These are phyloP conservation scores for Dreissena polymorpha DNA, from an alignment of 1,140 invertebrate species.

Conservation along the genomic window DNA sequence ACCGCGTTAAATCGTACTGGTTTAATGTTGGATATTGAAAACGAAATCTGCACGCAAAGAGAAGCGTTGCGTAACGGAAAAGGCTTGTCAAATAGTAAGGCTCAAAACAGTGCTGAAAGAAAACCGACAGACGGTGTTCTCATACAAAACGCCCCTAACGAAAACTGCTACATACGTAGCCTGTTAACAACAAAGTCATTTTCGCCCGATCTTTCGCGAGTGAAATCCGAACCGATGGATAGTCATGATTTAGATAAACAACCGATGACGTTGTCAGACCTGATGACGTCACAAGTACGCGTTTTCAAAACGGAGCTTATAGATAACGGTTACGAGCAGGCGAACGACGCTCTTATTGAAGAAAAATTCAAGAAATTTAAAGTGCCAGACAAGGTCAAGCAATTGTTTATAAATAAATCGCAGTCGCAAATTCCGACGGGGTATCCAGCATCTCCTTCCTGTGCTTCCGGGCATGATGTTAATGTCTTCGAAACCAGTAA, in stretches of 20 bases:
- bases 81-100: background rate
- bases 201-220: no score
- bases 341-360: background rate
- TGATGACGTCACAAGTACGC: no score
- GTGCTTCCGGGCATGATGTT: background rate
- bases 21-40: no score
- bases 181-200: no score
- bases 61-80: no score
- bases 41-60: no score
- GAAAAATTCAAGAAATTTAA: slow-evolving; percentile 35
- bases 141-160: slow-evolving; percentile 36
- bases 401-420: slow-evolving; percentile 18
- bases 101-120: background rate
- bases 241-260: no score
- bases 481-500: background rate
- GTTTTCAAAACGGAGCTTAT: no score
- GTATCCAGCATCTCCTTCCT: background rate
- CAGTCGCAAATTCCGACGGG: background rate
- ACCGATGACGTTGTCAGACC: no score
- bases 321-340: no score
- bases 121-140: slow-evolving; percentile 20
- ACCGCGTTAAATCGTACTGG: no score
- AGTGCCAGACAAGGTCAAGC: slow-evolving; percentile 23
- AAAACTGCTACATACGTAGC: background rate
- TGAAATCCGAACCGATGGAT: no score